Conservation (phyloP, 2,113 vertebrate genomes). For the Tringa solitaria region DNA sequence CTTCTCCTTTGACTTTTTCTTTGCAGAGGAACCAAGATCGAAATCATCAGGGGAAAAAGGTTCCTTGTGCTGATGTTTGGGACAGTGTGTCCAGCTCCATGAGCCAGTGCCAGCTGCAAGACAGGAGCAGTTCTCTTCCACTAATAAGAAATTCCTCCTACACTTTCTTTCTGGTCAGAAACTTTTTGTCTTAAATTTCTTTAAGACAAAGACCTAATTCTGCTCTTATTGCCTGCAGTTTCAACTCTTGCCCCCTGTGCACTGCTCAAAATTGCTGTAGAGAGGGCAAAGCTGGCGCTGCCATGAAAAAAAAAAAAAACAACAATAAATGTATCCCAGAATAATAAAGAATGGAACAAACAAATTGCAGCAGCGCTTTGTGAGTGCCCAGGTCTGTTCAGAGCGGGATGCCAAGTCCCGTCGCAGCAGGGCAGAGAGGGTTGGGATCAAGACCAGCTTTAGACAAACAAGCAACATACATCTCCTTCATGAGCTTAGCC, state of each 20-base stretch:
- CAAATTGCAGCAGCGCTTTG: neutral
- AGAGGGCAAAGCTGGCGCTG: neutral
- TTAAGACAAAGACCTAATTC: slow-evolving; percentile 34
- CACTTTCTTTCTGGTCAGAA: neutral
- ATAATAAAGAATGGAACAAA: neutral
- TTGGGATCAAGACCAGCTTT: neutral
- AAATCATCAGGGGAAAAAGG: neutral
- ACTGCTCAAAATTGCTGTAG: neutral
- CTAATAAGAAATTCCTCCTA: slow-evolving; percentile 15
- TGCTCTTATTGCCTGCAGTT: neutral
- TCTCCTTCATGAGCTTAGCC: neutral
- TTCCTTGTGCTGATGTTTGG: neutral
- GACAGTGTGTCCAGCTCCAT: neutral
- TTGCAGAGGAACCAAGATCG: neutral
- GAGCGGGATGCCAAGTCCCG: neutral
- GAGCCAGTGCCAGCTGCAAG: neutral
- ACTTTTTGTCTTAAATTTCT: slow-evolving; percentile 21
- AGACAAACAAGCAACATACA: neutral
- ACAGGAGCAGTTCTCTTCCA: neutral
- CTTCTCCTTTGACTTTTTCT: neutral
- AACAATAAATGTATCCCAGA: neutral
- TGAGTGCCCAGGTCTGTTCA: neutral
- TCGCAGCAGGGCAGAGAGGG: neutral
- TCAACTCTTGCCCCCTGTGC: neutral
- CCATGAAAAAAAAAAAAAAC: neutral